Conservation (phyloP, 2,797 vertebrate genomes). For the Remorina albescens region DNA sequence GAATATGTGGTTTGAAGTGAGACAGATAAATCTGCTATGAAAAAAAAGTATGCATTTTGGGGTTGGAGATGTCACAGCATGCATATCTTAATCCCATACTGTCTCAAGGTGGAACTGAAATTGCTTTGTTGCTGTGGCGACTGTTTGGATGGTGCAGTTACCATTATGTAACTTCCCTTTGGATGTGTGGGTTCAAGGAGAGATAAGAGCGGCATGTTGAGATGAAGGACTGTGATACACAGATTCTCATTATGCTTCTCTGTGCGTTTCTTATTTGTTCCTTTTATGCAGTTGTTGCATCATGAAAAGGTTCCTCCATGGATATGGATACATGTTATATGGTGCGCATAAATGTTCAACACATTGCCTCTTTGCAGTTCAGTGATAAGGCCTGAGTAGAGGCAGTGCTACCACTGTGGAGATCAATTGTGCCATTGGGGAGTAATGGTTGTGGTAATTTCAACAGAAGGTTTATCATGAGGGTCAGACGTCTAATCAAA, state of each 20-base stretch:
- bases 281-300: not conserved
- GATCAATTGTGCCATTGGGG: not conserved
- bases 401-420: slow-evolving; percentile 5
- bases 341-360: too few species aligned
- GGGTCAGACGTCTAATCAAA: slow-evolving; percentile 38
- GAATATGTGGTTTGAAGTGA: not conserved
- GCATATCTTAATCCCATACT: not conserved
- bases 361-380: not conserved
- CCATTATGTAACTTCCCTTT: not conserved
- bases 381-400: not conserved
- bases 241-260: not conserved
- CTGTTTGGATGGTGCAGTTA: slow-evolving; percentile 5
- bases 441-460: slow-evolving; percentile 22
- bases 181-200: slow-evolving; percentile 8
- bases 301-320: not conserved
- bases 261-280: not conserved
- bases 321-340: too few species aligned
- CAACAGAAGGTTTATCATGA: slow-evolving; percentile 37
- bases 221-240: not conserved
- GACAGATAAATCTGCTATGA: not conserved
- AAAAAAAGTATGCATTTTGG: not conserved
- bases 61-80: slow-evolving; percentile 13
- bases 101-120: slow-evolving; percentile 7
- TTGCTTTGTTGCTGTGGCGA: slow-evolving; percentile 4
- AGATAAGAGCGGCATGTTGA: not conserved